Percentiles rank a stretch among this genome's conserved stretches.
phyloP scores from a whole-genome alignment of 2,888 invertebrate genomes.

The Caenorhabditis auriculariae region DNA sequence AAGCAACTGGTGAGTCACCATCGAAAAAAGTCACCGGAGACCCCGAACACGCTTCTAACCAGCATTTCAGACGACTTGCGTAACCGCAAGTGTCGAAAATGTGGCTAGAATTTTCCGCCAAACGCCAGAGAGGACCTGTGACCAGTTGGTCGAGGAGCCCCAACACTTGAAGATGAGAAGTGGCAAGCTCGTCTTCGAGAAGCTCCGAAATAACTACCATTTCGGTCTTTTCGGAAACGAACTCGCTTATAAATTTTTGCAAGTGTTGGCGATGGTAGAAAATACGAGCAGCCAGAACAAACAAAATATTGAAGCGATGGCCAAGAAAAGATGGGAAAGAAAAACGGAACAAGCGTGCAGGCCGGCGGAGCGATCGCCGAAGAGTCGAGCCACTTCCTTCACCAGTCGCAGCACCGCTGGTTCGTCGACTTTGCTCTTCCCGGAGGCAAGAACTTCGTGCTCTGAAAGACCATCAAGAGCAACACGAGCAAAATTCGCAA shows the following conservation, averaged over 20 bases:
- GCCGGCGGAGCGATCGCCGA: conserved; percentile 3
- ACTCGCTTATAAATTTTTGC: conserved; percentile 1
- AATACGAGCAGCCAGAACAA: conserved; percentile 1
- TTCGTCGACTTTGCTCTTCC: background rate
- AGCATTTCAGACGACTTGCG: conserved; percentile 1
- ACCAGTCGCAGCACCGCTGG: background rate
- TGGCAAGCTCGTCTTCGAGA: background rate
- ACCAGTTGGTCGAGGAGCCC: conserved; percentile 6
- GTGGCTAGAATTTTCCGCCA: conserved; percentile 1
- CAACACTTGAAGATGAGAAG: conserved; percentile 1
- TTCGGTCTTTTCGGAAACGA: background rate
- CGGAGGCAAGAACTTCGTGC: conserved; percentile 1
- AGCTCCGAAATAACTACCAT: background rate
- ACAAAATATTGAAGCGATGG: conserved; percentile 5
- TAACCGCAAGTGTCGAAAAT: conserved; percentile 4
- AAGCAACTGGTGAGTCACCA: background rate
- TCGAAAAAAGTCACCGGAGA: conserved; percentile 2
- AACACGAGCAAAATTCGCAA: conserved; percentile 5
- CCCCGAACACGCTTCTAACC: conserved; percentile 1
- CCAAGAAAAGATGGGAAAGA: background rate
- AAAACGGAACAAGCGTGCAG: background rate
- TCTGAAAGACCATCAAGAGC: conserved; percentile 1
- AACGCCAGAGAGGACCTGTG: conserved; percentile 6
- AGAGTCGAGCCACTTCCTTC: conserved; percentile 1
- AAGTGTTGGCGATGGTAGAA: conserved; percentile 6